These are phyloP conservation scores for Heteropelma amictum DNA, from an alignment of 2,888 invertebrate species.

Conservation along the genomic window DNA sequence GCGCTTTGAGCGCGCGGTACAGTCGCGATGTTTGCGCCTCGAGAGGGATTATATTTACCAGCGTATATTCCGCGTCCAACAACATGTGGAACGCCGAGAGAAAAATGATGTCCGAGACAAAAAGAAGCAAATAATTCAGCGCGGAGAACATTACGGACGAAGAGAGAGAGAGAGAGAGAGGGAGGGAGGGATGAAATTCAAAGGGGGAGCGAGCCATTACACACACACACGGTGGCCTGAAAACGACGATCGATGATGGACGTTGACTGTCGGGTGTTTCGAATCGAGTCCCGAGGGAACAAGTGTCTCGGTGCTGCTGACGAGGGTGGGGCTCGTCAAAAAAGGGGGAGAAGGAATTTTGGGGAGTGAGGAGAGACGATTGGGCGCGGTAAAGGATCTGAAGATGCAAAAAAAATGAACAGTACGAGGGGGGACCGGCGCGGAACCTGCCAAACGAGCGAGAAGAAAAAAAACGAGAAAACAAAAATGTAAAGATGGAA, in stretches of 20 bases:
- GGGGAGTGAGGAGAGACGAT: conserved; percentile 38
- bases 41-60: conserved; percentile 40
- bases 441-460: conserved; percentile 57
- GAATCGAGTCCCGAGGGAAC: conserved; percentile 70
- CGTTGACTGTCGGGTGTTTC: conserved; percentile 68
- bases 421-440: conserved; percentile 23
- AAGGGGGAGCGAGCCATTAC: conserved; percentile 52
- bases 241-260: conserved; percentile 69
- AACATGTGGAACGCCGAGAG: conserved; percentile 27
- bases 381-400: conserved; percentile 43
- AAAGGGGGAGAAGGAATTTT: conserved; percentile 27
- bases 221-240: conserved; percentile 60
- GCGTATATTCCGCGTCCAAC: conserved; percentile 30
- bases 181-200: conserved; percentile 31
- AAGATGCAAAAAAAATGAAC: conserved; percentile 26
- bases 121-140: conserved; percentile 1
- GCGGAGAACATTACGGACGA: background rate
- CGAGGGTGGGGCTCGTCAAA: conserved; percentile 47
- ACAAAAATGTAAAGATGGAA: conserved; percentile 29
- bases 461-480: conserved; percentile 61
- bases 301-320: conserved; percentile 50
- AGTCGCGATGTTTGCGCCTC: background rate
- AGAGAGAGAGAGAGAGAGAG: background rate
- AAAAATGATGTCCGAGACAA: conserved; percentile 40
- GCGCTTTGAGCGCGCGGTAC: background rate